Base-by-base conservation (phyloP, 2,888 invertebrate genomes). In the Atherix ibis region DNA sequence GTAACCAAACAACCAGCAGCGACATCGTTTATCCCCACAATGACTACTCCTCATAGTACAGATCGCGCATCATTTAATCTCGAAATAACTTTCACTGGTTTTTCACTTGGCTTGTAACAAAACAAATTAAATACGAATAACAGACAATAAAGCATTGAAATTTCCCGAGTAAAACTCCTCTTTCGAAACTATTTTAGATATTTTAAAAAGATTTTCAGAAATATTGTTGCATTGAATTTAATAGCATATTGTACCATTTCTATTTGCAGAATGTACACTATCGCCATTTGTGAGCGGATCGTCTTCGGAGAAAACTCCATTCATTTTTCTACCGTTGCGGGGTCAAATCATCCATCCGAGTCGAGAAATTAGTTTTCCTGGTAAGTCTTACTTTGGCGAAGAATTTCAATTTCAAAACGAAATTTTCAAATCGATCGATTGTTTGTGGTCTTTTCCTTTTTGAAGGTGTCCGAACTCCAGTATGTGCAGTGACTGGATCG, bases 281-380 rank as follows among this genome's bases (percentile, higher is more conserved):
- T 82, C 84, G 33, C 79, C 82, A 18, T 88, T 88, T 54, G 67
- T 73, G 30, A 71, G 73, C 46, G 77, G 76, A 38, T 67, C 71
- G 14, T 76, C 76, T 29, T 66, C 70, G 35, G 85, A 87, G 56
- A 75, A 74, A 52, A 82, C 88, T 46, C 88, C 88, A 15, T 83
- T 83, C 55, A 81, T 88, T 14, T 85, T 80, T 56, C 64, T 88
- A 44, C 88, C 88, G 13, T 64, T 83, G 42, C 78, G 80, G 52
- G 84, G 84, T 27, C 87, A 87, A 64, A 82, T 88, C 46, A 79
- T 88, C 47, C 80, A 88, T 62, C 87, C 87, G 2, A 82, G 84
- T 43, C 76, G 77, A 48, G 84, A 87, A 64, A 84, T 88, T 51
- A 75, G 72, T 48, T 80, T 88, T 58, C 67, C 76, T 60, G 80